A percentile compares a stretch with the other conserved stretches of the same genome.
Evolutionary conservation across 2,113 vertebrate genomes (phyloP).

Genomic region (Baryphthengus martii): DNA sequence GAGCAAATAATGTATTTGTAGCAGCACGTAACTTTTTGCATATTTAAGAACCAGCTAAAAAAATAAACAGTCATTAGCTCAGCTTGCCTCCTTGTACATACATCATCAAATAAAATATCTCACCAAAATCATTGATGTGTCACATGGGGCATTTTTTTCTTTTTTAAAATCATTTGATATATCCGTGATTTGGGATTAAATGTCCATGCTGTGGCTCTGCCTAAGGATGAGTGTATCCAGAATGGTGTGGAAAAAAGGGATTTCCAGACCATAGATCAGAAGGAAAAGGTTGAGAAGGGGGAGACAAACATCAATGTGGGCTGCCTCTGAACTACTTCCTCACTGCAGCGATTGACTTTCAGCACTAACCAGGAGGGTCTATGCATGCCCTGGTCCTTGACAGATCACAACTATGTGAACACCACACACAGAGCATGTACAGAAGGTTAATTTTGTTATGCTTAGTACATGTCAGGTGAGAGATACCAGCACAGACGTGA

Average conservation of each 20-base stretch:
- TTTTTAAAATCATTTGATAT: neutral
- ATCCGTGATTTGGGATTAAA: neutral
- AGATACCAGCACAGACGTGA: fast-evolving
- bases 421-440: neutral
- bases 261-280: neutral
- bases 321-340: neutral
- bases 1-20: neutral
- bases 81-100: neutral
- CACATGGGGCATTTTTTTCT: neutral
- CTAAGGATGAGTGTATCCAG: neutral
- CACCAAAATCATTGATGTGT: neutral
- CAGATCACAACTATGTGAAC: neutral
- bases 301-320: neutral
- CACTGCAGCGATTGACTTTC: neutral
- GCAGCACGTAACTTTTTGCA: neutral
- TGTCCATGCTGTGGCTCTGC: neutral
- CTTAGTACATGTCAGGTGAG: neutral
- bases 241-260: neutral
- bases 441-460: neutral
- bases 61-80: neutral
- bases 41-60: neutral
- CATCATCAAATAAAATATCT: neutral
- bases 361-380: neutral
- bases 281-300: neutral
- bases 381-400: neutral